Base-by-base conservation (phyloP, 35 echinoderm and acorn worm species). In the Strongylocentrotus purpuratus region DNA sequence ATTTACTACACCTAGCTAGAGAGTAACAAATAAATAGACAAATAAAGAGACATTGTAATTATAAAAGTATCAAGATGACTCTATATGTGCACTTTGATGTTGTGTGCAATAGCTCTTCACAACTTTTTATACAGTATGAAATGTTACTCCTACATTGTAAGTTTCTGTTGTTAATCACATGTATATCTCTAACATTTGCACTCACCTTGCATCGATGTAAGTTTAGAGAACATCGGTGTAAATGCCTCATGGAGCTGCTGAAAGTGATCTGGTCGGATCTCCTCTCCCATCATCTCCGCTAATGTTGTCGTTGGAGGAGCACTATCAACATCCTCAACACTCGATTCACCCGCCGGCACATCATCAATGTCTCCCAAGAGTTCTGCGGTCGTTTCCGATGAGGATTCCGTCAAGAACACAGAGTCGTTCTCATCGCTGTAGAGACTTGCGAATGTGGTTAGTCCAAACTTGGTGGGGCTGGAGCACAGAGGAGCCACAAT, bases 341-440 rank as follows among this genome's bases (percentile, higher is more conserved):
- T 89, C 3, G 87, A 46, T 46, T 89, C 87, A 20, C 9, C 32
- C 5, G 87, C 32, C 5, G 87, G 1, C 0, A 41, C 87, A 25
- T 18, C 87, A 41, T 89, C 87, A 35, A 88, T 31, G 2, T 86
- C 85, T 86, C 33, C 15, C 50, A 55, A 15, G 50, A 55, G 50
- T 55, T 55, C 50, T 2, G 10, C 61, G 17, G 61, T 71, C 18
- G 61, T 71, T 20, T 71, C 65, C 25, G 18, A 78, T 18, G 65
- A 78, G 20, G 22, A n/a, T 13, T 89, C 87, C 31, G 87, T 58
- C 91, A 93, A 58, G 14, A 93, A 93, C 22, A 93, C 91, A 2
- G 91, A 93, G 91, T 93, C 91, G 48, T 93, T 47, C 1, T 47
- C 45, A 32, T 93, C 91, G 47, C 91, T 58, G 46, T 93, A 47